Evolutionary conservation across 2,888 invertebrate species (phyloP).

Genomic region (Xestoiulus laeticollis): DNA sequence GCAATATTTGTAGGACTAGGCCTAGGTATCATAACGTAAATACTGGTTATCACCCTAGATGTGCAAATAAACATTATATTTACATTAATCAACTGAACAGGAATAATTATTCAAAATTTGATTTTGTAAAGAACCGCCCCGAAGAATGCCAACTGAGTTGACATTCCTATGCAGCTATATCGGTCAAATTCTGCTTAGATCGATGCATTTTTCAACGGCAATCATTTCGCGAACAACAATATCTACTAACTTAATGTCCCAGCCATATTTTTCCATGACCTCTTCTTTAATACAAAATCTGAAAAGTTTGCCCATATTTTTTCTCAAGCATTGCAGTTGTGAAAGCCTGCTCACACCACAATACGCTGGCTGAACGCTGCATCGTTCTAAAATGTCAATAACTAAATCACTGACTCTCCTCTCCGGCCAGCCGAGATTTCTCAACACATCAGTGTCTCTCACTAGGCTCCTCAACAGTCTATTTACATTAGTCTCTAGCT

Average conservation of each 20-base stretch:
- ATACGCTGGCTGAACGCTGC: slow-evolving; percentile 7
- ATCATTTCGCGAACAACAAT: slow-evolving; percentile 50
- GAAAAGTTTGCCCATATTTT: slow-evolving; percentile 43
- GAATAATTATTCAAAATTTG: background rate
- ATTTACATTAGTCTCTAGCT: slow-evolving; percentile 50
- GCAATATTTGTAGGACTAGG: background rate
- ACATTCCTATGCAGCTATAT: background rate
- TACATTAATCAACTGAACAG: background rate
- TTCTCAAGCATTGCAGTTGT: slow-evolving; percentile 47
- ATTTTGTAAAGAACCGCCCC: background rate
- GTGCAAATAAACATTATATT: background rate
- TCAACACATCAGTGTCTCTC: slow-evolving; percentile 48
- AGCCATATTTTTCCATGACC: slow-evolving; percentile 48
- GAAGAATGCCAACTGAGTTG: background rate
- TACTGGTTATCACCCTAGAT: slow-evolving; percentile 17
- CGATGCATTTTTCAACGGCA: background rate
- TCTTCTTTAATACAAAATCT: slow-evolving; percentile 51
- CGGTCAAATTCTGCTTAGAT: background rate
- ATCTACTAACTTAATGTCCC: slow-evolving; percentile 49
- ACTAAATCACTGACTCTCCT: slow-evolving; percentile 48
- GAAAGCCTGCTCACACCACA: background rate
- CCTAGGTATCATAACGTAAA: background rate
- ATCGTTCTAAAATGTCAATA: slow-evolving; percentile 48
- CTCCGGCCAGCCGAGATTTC: slow-evolving; percentile 51
- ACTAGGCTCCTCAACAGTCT: slow-evolving; percentile 43